Evolutionary conservation across 2,888 invertebrate genomes (phyloP), one percentile per base, ranked within the genome.

Genomic region (Lycia hirtaria): DNA sequence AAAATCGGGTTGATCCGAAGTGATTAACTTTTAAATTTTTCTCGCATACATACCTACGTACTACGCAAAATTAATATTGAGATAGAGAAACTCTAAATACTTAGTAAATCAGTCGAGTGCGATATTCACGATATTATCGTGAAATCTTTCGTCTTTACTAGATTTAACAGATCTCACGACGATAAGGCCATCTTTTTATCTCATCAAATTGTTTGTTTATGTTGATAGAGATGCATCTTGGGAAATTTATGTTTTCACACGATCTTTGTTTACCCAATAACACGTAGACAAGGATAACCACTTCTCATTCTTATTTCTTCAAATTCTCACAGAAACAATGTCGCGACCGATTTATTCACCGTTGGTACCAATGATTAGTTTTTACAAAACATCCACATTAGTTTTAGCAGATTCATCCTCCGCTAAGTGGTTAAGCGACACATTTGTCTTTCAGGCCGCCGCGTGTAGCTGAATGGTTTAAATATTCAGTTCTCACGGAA

Each of bases 401-500:
- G 15, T 30, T 35, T 40, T 10, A 35, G 40, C 41, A 55, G 28
- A 48, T 55, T 40, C 12, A 47, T 41, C n/a, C 22, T 50, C 38
- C 14, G 14, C 28, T 33, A 20, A 26, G 50, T 37, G 12, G 26
- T 28, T 20, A 20, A 26, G 50, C 50, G 15, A 40, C 30, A 52
- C 57, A 62, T 62, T 57, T 61, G 48, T 55, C 51, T 75, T 75
- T 70, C 71, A 72, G 72, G 68, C 68, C 71, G 72, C 71, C 73
- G 75, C 78, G 76, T 80, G 79, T 79, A 80, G 77, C 81, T 57
- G 60, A 67, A 62, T 60, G 37, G 53, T 73, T 73, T 74, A 78
- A 79, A 73, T 80, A 80, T 80, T 78, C 77, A 76, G 85, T 89
- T 91, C 89, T 86, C 89, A 89, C 87, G 87, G 83, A 86, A 86